Evolutionary conservation across 2,797 vertebrate genomes (phyloP).

Genomic region (Labroides dimidiatus): DNA sequence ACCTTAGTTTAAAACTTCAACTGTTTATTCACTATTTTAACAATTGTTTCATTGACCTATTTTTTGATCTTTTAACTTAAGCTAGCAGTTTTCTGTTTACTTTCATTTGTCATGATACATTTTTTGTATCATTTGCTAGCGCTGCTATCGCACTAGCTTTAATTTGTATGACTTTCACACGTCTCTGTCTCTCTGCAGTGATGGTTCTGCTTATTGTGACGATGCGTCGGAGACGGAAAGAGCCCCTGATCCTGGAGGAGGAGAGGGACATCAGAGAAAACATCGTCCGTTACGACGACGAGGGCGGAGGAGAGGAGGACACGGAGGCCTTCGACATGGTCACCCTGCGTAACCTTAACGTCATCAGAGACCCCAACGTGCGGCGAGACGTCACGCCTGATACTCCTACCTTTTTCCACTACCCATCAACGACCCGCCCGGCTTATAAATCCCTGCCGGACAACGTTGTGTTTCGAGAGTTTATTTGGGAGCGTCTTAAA

Average conservation of each 20-base stretch:
- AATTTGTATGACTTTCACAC: neutral
- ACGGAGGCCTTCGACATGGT: slow-evolving; percentile 98
- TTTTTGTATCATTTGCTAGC: too few relatives aligned
- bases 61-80: too few relatives aligned
- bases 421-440: slow-evolving; percentile 86
- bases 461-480: slow-evolving; percentile 94
- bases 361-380: slow-evolving; percentile 88
- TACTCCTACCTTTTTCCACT: slow-evolving; percentile 89
- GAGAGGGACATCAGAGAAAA: slow-evolving; percentile 95
- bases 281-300: slow-evolving; percentile 95
- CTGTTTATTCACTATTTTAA: neutral
- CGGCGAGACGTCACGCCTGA: slow-evolving; percentile 94
- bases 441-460: slow-evolving; percentile 91
- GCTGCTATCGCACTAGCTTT: too few relatives aligned
- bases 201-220: slow-evolving; percentile 93
- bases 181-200: slow-evolving; percentile 58
- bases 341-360: slow-evolving; percentile 92
- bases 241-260: slow-evolving; percentile 94
- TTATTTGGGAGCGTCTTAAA: slow-evolving; percentile 96
- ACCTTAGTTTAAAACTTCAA: neutral
- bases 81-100: too few relatives aligned
- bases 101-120: too few relatives aligned
- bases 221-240: slow-evolving; percentile 91
- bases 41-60: too few relatives aligned
- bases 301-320: slow-evolving; percentile 97